Conservation (phyloP, 2,888 invertebrate species). For the Agapetus fuscipes region DNA sequence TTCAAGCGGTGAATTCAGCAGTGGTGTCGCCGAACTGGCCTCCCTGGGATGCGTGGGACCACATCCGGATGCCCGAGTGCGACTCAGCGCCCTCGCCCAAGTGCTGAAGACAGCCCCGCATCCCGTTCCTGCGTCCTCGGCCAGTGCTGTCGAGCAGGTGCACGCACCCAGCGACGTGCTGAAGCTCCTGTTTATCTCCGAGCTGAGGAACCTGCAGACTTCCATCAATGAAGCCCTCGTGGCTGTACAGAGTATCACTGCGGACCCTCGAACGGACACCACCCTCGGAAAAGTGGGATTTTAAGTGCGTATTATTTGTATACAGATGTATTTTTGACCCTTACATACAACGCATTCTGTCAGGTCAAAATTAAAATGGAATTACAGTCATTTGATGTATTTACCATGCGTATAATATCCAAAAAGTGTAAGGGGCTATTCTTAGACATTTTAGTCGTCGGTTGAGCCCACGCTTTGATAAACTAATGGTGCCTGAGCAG, state of each 20-base stretch:
- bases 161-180: conserved; percentile 55
- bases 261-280: conserved; percentile 94
- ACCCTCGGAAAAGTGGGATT: conserved; percentile 86
- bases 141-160: conserved; percentile 30
- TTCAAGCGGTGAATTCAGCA: conserved; percentile 70
- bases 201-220: conserved; percentile 81
- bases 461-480: too few species aligned
- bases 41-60: conserved; percentile 46
- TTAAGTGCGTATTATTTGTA: conserved; percentile 29
- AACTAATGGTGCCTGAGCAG: too few species aligned
- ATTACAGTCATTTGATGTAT: too few species aligned
- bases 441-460: too few species aligned
- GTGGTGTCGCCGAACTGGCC: conserved; percentile 71
- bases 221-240: conserved; percentile 92
- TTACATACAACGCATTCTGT: too few species aligned
- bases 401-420: too few species aligned
- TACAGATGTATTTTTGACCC: too few species aligned
- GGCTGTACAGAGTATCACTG: conserved; percentile 83
- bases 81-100: conserved; percentile 56
- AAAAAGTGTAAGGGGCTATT: too few species aligned
- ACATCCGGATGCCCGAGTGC: conserved; percentile 36
- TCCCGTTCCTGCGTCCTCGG: conserved; percentile 55
- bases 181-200: conserved; percentile 71
- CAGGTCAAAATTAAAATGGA: too few species aligned
- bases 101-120: conserved; percentile 73